These are phyloP conservation scores for Tigriopus californicus DNA, from an alignment of 2,888 invertebrate genomes.

Conservation along the genomic window DNA sequence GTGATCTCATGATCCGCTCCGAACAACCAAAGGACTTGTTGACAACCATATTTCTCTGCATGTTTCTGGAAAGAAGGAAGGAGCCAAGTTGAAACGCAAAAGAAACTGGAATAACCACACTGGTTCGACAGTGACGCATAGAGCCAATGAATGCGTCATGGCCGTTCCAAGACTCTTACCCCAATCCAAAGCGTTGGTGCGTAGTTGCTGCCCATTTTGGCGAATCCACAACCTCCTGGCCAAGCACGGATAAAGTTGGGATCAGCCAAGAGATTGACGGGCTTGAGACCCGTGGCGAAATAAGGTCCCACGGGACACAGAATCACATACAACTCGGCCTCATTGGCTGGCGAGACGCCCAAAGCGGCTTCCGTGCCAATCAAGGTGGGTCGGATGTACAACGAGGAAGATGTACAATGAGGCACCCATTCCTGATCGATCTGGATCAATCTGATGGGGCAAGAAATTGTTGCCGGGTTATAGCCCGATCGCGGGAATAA, in stretches of 20 bases:
- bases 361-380: conserved; percentile 93
- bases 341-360: conserved; percentile 66
- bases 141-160: no score
- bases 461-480: no score
- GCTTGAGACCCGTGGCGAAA: conserved; percentile 49
- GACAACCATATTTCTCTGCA: conserved; percentile 59
- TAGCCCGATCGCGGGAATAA: no score
- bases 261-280: conserved; percentile 77
- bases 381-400: conserved; percentile 87
- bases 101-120: no score
- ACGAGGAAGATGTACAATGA: conserved; percentile 63
- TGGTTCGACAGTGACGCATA: no score
- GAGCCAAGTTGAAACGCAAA: not conserved
- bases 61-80: conserved; percentile 29
- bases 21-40: conserved; percentile 90
- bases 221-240: conserved; percentile 77
- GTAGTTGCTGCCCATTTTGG: conserved; percentile 88
- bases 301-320: conserved; percentile 84
- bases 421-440: conserved; percentile 98
- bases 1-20: conserved; percentile 82
- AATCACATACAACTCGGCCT: conserved; percentile 77
- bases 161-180: conserved; percentile 23
- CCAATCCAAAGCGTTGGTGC: conserved; percentile 64
- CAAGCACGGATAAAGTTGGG: conserved; percentile 55
- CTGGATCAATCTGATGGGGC: conserved; percentile 45